Percentiles rank a stretch among this genome's conserved stretches.
Evolutionary conservation across 1,140 invertebrate genomes (phyloP).

Genomic region (Drosophila gunungcola): DNA sequence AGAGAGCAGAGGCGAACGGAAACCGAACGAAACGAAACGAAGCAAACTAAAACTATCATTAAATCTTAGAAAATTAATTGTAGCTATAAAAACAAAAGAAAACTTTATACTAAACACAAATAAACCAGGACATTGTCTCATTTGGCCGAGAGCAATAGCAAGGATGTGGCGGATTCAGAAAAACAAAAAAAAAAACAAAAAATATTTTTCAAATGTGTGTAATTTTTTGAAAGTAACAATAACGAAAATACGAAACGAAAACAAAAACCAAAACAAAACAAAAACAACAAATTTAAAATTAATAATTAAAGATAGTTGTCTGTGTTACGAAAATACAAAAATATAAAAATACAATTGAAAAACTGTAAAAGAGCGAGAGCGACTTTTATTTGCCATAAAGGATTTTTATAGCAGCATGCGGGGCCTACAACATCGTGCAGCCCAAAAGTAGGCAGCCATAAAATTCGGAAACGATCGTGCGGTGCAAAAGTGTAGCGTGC

Average conservation of each 20-base stretch:
- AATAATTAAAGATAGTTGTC: constrained; percentile 82
- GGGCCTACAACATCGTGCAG: background rate
- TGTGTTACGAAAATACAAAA: constrained; percentile 74
- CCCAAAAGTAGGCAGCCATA: constrained; percentile 44
- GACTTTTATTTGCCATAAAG: constrained; percentile 28
- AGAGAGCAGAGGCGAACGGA: constrained; percentile 23
- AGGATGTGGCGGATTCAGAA: constrained; percentile 6
- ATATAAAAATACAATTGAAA: constrained; percentile 74
- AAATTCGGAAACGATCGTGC: background rate
- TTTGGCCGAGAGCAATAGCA: constrained; percentile 44
- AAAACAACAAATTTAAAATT: constrained; percentile 50
- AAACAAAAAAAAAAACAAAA: constrained; percentile 41
- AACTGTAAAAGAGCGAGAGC: constrained; percentile 43
- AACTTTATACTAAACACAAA: constrained; percentile 58
- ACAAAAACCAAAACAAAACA: constrained; percentile 16
- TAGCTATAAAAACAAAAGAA: constrained; percentile 57
- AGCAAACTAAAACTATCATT: constrained; percentile 75
- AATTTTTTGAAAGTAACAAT: constrained; percentile 83
- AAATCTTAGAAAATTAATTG: constrained; percentile 73
- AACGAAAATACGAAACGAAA: constrained; percentile 56
- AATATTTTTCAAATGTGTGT: constrained; percentile 83
- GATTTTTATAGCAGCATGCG: constrained; percentile 32
- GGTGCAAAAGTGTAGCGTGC: constrained; percentile 32
- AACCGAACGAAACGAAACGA: constrained; percentile 38
- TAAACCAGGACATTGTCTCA: constrained; percentile 57